These are phyloP conservation scores for Odontophorus gujanensis DNA, from an alignment of 2,113 vertebrate species.

Conservation along the genomic window DNA sequence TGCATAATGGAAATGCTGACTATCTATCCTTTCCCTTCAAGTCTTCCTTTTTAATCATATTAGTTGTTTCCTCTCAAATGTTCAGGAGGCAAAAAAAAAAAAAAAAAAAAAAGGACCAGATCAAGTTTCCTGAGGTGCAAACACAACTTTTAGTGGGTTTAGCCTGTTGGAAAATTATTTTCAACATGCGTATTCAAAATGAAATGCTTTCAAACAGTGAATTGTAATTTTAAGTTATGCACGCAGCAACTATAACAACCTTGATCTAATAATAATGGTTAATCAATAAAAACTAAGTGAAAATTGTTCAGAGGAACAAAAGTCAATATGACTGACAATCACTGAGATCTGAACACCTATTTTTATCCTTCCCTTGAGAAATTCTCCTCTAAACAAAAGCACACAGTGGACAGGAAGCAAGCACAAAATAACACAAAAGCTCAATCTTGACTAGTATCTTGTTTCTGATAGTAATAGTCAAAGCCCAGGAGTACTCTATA, in stretches of 20 bases:
- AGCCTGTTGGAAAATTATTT: neutral
- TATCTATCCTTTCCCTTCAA: neutral
- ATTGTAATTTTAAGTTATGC: neutral
- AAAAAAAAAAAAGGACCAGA: neutral
- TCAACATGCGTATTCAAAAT: neutral
- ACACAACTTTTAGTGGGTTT: neutral
- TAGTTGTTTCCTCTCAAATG: neutral
- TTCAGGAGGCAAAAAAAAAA: neutral
- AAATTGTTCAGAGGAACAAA: neutral
- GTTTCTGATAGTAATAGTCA: neutral
- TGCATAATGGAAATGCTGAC: neutral
- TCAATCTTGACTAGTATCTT: neutral
- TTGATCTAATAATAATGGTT: neutral
- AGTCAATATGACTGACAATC: neutral
- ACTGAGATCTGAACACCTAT: neutral
- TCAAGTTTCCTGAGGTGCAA: neutral
- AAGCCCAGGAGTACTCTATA: accelerated
- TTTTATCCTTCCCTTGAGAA: neutral
- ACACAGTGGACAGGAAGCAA: neutral
- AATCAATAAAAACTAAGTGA: neutral
- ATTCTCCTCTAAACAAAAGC: neutral
- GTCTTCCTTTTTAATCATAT: neutral
- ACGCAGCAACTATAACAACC: neutral
- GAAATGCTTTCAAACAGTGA: neutral
- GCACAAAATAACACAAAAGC: neutral